Conservation (phyloP, 2,888 invertebrate genomes). For the Panzeria rudis region DNA sequence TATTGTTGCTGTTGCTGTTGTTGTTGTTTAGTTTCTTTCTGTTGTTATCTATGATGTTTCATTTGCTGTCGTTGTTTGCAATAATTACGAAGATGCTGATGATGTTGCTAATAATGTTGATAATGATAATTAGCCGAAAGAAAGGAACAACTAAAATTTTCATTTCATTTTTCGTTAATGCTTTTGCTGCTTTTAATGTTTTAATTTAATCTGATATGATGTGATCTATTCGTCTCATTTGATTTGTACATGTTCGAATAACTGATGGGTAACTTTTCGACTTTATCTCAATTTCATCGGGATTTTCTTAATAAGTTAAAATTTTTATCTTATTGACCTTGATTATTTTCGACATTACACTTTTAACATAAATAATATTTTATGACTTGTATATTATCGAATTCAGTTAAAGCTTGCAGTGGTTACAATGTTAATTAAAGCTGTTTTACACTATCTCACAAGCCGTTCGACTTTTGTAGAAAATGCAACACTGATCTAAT, state of each 20-base stretch:
- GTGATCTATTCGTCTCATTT: slow-evolving; percentile 36
- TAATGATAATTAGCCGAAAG: slow-evolving; percentile 67
- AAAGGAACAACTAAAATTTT: slow-evolving; percentile 50
- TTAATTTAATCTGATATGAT: slow-evolving; percentile 29
- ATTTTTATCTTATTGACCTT: no score
- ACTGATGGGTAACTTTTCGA: slow-evolving; percentile 35
- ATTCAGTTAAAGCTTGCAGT: no score
- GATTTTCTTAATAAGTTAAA: no score
- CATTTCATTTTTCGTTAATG: slow-evolving; percentile 13
- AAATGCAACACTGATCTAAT: no score
- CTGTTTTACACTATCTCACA: no score
- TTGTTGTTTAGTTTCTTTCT: slow-evolving; percentile 25
- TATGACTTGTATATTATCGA: no score
- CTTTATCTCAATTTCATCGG: background rate
- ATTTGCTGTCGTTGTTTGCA: slow-evolving; percentile 26
- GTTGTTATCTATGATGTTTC: slow-evolving; percentile 47
- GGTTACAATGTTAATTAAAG: no score
- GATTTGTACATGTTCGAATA: slow-evolving; percentile 4
- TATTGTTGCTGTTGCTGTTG: slow-evolving; percentile 43
- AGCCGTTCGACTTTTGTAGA: no score
- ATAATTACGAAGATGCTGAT: slow-evolving; percentile 22
- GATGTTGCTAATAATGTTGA: slow-evolving; percentile 51
- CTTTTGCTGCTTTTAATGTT: slow-evolving; percentile 4
- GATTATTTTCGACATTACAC: no score
- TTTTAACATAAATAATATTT: no score